These are phyloP conservation scores for Amblyraja radiata DNA, from an alignment of 2,797 vertebrate species.

Conservation along the genomic window DNA sequence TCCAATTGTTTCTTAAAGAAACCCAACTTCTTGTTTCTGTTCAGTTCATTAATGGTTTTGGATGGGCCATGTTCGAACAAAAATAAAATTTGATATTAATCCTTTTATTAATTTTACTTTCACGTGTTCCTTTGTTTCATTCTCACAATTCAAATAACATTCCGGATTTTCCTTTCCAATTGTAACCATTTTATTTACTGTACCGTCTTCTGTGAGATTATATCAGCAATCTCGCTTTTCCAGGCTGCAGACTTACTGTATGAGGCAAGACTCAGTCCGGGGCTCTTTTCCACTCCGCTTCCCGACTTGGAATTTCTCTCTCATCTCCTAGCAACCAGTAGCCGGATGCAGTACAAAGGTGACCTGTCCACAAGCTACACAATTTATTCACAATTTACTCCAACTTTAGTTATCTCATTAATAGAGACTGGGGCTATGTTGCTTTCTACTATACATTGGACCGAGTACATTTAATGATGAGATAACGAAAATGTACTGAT, in stretches of 20 bases:
- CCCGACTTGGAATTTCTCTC: not conserved
- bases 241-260: not conserved
- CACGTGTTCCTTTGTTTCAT: not conserved
- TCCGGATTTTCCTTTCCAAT: not conserved
- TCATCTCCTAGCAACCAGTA: constrained; percentile 22
- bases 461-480: not conserved
- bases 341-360: not conserved
- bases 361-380: not conserved
- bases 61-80: not conserved
- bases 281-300: not conserved
- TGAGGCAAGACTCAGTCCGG: not conserved
- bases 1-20: not conserved
- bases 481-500: not conserved
- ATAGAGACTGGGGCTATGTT: not conserved
- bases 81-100: not conserved
- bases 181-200: not conserved
- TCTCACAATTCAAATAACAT: not conserved
- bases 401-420: not conserved
- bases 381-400: not conserved
- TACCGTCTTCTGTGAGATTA: not conserved
- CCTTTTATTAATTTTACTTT: not conserved
- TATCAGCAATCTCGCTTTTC: not conserved
- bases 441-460: not conserved
- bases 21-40: not conserved
- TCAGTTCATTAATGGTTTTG: not conserved